These are phyloP conservation scores for Drosophila albomicans DNA, from an alignment of 1,140 invertebrate genomes.

Conservation along the genomic window DNA sequence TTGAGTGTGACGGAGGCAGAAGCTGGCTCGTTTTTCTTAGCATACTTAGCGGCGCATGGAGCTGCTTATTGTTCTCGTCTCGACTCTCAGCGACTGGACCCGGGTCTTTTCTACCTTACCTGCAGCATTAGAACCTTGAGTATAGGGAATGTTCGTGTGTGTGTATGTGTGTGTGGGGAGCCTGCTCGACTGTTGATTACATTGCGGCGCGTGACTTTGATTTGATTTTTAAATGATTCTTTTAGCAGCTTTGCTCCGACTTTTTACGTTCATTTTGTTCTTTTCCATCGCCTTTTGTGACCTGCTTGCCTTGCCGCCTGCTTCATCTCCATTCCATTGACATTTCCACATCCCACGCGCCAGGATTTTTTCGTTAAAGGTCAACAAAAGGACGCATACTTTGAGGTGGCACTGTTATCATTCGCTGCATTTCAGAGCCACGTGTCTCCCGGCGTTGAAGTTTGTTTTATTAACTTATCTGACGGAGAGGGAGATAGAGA, in stretches of 20 bases:
- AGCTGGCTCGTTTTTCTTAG: slow-evolving; percentile 34
- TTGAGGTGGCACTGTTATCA: slow-evolving; percentile 59
- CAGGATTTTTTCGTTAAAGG: slow-evolving; percentile 66
- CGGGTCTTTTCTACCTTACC: slow-evolving; percentile 54
- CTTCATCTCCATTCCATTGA: not conserved
- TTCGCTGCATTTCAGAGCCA: slow-evolving; percentile 62
- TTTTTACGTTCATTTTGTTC: slow-evolving; percentile 25
- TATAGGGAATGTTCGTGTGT: too few relatives aligned
- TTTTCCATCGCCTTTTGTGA: not conserved
- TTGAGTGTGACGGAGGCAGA: slow-evolving; percentile 29
- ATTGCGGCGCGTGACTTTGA: slow-evolving; percentile 82
- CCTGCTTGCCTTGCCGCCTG: not conserved
- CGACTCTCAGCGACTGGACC: slow-evolving; percentile 41
- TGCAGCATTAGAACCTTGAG: slow-evolving; percentile 65
- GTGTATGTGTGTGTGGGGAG: too few relatives aligned
- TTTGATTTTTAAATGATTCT: slow-evolving; percentile 83
- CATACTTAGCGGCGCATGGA: slow-evolving; percentile 76
- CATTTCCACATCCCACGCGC: slow-evolving; percentile 32
- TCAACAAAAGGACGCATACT: slow-evolving; percentile 77
- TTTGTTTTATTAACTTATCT: slow-evolving; percentile 78
- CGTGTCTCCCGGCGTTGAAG: slow-evolving; percentile 62
- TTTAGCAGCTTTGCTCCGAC: slow-evolving; percentile 59
- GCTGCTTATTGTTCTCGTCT: slow-evolving; percentile 61
- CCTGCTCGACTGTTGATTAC: slow-evolving; percentile 64
- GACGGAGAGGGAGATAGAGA: not conserved